phyloP scores from a whole-genome alignment of 2,888 invertebrate genomes.

The Proisotoma minuta region DNA sequence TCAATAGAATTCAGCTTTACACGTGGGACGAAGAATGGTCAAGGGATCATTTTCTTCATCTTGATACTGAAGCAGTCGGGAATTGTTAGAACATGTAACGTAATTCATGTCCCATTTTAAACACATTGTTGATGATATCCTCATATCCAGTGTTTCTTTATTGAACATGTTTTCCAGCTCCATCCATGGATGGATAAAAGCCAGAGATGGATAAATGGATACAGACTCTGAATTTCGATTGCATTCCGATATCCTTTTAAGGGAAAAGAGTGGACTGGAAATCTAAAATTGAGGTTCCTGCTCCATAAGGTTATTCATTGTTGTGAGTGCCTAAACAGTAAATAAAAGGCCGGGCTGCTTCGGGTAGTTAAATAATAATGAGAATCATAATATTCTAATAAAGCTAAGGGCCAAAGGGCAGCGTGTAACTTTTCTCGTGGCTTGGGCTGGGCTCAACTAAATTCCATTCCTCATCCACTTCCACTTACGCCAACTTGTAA shows the following conservation, averaged over 20 bases:
- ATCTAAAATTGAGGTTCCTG: background rate
- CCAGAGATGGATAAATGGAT: background rate
- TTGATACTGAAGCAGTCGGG: background rate
- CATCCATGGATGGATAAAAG: background rate
- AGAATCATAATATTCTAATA: conserved; percentile 7
- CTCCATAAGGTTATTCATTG: background rate
- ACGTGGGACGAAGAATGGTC: background rate
- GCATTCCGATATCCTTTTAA: conserved; percentile 13
- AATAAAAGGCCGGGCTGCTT: background rate
- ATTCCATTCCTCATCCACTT: background rate
- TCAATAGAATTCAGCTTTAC: background rate
- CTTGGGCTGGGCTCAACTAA: background rate
- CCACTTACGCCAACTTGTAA: too few relatives aligned
- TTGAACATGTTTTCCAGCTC: background rate
- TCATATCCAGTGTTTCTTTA: too few relatives aligned
- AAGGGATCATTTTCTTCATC: conserved; percentile 4
- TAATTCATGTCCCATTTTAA: background rate
- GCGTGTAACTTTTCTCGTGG: background rate
- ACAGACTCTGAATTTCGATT: background rate
- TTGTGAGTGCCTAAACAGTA: too few relatives aligned
- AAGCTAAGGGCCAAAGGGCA: conserved; percentile 8
- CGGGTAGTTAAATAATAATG: conserved; percentile 5
- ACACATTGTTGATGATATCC: background rate
- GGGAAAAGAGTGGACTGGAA: background rate
- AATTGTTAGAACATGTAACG: background rate